Evolutionary conservation across 2,797 vertebrate species (phyloP).

Genomic region (Astyanax mexicanus): DNA sequence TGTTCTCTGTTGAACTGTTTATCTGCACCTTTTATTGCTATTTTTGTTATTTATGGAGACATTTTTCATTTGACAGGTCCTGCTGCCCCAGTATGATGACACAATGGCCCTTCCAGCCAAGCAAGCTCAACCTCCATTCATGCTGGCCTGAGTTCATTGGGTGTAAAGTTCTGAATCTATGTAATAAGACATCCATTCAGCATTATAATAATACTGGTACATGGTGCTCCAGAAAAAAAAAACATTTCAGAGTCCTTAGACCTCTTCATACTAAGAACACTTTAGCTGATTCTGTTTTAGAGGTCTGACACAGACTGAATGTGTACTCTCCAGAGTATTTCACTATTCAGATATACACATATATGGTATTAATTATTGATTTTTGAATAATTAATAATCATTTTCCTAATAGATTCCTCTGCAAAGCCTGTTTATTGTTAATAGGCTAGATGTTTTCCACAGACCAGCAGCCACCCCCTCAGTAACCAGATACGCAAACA

Average conservation of each 20-base stretch:
- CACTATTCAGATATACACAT: neutral
- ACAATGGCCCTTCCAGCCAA: slow-evolving; percentile 74
- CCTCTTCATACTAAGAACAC: neutral
- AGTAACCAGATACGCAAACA: too few relatives aligned
- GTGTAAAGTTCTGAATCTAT: neutral
- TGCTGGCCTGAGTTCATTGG: slow-evolving; percentile 69
- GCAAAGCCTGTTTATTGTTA: neutral
- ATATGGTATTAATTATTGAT: neutral
- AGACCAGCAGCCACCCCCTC: neutral
- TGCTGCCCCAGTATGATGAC: slow-evolving; percentile 79
- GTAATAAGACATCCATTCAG: neutral
- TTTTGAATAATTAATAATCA: neutral
- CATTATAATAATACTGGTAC: too few relatives aligned
- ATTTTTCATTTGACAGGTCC: slow-evolving; percentile 65
- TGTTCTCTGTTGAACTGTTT: neutral
- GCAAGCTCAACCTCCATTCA: slow-evolving; percentile 77
- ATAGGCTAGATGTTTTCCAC: neutral
- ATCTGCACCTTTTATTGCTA: neutral
- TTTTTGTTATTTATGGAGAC: slow-evolving; percentile 5
- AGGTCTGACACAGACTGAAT: neutral
- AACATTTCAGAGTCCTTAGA: neutral
- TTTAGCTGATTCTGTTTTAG: neutral
- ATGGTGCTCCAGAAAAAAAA: too few relatives aligned
- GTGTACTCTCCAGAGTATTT: neutral
- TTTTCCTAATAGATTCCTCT: neutral